Evolutionary conservation across 2,797 vertebrate species (phyloP).

Genomic region (Sebastiscus albofasciatus): DNA sequence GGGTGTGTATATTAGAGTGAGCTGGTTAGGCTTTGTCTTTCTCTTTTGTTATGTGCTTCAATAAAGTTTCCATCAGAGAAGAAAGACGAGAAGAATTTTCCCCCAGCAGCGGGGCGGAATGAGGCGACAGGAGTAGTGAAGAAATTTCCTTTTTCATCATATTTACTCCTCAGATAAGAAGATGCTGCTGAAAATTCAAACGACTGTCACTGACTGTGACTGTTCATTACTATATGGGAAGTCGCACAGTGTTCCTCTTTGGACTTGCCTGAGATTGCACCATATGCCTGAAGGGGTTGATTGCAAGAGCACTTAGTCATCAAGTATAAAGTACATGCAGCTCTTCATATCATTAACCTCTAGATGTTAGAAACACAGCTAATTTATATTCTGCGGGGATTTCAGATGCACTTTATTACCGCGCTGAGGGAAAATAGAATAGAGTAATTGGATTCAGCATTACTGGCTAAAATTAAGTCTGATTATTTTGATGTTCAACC

Average conservation of each 20-base stretch:
- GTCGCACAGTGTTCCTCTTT: constrained; percentile 20
- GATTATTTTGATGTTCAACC: constrained; percentile 59
- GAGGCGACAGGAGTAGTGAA: not conserved
- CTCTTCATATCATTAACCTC: constrained; percentile 73
- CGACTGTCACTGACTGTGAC: not conserved
- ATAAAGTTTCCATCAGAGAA: constrained; percentile 15
- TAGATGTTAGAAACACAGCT: constrained; percentile 59
- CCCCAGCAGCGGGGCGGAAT: not conserved
- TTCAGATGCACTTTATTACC: constrained; percentile 53
- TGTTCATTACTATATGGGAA: constrained; percentile 39
- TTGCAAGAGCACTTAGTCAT: constrained; percentile 73
- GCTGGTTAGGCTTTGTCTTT: constrained; percentile 9
- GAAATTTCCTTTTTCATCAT: constrained; percentile 9
- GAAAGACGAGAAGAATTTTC: not conserved
- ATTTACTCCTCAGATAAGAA: constrained; percentile 32
- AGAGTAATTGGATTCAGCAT: constrained; percentile 56
- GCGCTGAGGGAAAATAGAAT: constrained; percentile 33
- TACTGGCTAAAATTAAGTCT: constrained; percentile 49
- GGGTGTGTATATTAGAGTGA: not conserved
- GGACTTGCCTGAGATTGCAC: constrained; percentile 42
- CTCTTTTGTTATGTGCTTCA: not conserved
- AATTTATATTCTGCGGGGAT: constrained; percentile 67
- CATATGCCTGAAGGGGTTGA: constrained; percentile 62
- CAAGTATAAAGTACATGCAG: constrained; percentile 62
- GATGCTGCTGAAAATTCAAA: constrained; percentile 20